Conservation (phyloP, 2,113 vertebrate species). For the Brachypodius melanocephalos region DNA sequence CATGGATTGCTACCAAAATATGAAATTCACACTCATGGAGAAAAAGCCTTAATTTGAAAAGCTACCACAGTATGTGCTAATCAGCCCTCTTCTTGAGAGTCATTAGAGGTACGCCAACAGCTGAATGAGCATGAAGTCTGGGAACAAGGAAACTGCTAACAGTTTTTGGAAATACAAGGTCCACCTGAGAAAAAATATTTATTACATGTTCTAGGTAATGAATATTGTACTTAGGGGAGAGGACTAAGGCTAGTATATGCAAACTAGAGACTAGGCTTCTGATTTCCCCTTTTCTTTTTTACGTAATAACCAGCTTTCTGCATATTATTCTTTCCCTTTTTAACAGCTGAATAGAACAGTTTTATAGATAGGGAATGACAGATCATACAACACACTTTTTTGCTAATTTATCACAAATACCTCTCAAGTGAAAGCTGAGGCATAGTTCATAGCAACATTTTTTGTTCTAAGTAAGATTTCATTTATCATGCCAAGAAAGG, state of each 20-base stretch:
- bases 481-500: not conserved
- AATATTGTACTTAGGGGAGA: not conserved
- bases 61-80: not conserved
- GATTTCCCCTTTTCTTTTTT: not conserved
- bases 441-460: not conserved
- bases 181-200: not conserved
- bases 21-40: not conserved
- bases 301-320: not conserved
- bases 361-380: not conserved
- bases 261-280: not conserved
- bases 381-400: not conserved
- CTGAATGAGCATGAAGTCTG: not conserved
- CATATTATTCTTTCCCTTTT: not conserved
- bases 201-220: not conserved
- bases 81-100: not conserved
- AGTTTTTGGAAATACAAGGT: not conserved
- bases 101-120: not conserved
- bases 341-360: not conserved
- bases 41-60: constrained; percentile 23
- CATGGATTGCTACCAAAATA: not conserved
- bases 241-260: not conserved
- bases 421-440: not conserved
- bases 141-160: not conserved
- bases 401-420: not conserved
- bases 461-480: not conserved